Percentiles rank a stretch among this genome's conserved stretches.
These are phyloP conservation scores for Channa maculata DNA, from an alignment of 2,113 vertebrate genomes.

Conservation along the genomic window DNA sequence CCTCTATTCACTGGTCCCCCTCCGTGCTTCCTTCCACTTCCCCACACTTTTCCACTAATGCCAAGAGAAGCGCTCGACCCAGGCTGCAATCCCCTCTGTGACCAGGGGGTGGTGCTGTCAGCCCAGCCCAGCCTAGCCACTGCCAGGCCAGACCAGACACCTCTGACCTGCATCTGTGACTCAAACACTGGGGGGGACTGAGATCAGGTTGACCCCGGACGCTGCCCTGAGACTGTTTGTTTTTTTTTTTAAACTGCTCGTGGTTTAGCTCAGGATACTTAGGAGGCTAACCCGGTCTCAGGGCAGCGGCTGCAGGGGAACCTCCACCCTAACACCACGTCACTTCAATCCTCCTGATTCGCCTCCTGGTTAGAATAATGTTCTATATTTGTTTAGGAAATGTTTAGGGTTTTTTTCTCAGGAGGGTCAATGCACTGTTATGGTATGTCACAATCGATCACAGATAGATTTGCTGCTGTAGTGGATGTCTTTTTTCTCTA, in stretches of 20 bases:
- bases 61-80: constrained; percentile 71
- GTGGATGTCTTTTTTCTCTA: constrained; percentile 78
- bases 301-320: constrained; percentile 42
- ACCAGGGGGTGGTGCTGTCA: constrained; percentile 41
- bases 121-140: constrained; percentile 23
- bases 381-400: constrained; percentile 82
- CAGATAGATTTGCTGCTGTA: constrained; percentile 95
- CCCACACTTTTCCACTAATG: constrained; percentile 70
- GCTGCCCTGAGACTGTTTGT: constrained; percentile 56
- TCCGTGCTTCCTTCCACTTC: constrained; percentile 73
- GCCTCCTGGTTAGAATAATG: constrained; percentile 82
- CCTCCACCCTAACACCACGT: constrained; percentile 47
- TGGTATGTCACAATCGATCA: constrained; percentile 84
- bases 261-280: constrained; percentile 61
- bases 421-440: constrained; percentile 96
- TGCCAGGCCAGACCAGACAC: constrained; percentile 60
- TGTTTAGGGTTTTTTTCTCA: constrained; percentile 84
- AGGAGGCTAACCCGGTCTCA: constrained; percentile 66
- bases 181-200: constrained; percentile 56
- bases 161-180: constrained; percentile 78
- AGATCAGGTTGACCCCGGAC: constrained; percentile 36
- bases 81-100: constrained; percentile 38
- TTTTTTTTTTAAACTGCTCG: constrained; percentile 22
- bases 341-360: constrained; percentile 64
- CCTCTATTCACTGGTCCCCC: constrained; percentile 71